These are phyloP conservation scores for Araneus ventricosus DNA, from an alignment of 1,140 invertebrate species.

Conservation along the genomic window DNA sequence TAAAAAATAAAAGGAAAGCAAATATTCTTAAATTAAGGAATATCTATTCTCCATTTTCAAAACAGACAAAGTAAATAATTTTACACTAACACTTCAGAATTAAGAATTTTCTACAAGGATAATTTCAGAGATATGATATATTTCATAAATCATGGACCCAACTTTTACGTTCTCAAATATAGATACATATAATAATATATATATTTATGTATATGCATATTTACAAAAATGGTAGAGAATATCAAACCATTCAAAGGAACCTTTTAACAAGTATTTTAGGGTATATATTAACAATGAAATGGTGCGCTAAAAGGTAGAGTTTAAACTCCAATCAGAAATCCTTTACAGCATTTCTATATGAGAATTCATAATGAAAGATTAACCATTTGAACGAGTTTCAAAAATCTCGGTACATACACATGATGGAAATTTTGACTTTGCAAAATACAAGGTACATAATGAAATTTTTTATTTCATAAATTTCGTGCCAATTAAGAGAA, in stretches of 20 bases:
- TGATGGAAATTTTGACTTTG: background rate
- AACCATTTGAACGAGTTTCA: background rate
- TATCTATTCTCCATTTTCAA: background rate
- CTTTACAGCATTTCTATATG: background rate
- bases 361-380: background rate
- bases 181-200: conserved; percentile 49
- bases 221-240: conserved; percentile 65
- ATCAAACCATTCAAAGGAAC: conserved; percentile 61
- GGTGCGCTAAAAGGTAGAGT: conserved; percentile 31
- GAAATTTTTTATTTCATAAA: background rate
- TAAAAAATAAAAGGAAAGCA: background rate
- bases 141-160: conserved; percentile 60
- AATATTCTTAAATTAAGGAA: background rate
- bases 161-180: conserved; percentile 41
- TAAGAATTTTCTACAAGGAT: background rate
- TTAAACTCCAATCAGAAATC: background rate
- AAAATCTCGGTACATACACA: background rate
- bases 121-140: conserved; percentile 32
- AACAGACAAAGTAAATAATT: background rate
- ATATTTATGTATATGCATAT: conserved; percentile 57
- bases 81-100: background rate
- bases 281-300: conserved; percentile 46
- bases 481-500: too few relatives aligned
- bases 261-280: conserved; percentile 44
- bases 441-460: background rate